Evolutionary conservation across 1,140 invertebrate genomes (phyloP).

Genomic region (Liolophura sinensis): DNA sequence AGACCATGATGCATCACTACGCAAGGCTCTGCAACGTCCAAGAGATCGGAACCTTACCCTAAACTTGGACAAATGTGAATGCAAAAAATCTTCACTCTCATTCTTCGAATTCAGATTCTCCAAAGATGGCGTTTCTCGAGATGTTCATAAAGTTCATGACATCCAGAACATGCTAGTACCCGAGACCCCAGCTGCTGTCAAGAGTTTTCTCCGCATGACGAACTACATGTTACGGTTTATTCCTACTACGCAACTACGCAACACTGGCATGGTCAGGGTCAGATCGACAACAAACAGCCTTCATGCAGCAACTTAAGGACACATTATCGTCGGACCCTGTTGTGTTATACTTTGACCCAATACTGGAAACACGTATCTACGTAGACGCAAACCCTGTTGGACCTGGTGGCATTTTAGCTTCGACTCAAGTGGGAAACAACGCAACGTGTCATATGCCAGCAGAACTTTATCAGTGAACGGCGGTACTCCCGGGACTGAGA

Average conservation of each 20-base stretch:
- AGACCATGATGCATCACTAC: slow-evolving; percentile 32
- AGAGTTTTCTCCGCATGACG: slow-evolving; percentile 32
- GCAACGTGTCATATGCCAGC: slow-evolving; percentile 20
- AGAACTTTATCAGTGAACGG: slow-evolving; percentile 25
- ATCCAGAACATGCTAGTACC: slow-evolving; percentile 12
- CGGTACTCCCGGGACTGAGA: slow-evolving; percentile 57
- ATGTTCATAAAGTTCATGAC: slow-evolving; percentile 20
- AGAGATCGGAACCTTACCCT: slow-evolving; percentile 27
- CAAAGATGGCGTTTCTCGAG: slow-evolving; percentile 16
- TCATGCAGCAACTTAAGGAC: slow-evolving; percentile 12
- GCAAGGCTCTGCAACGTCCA: slow-evolving; percentile 23
- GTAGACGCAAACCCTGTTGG: slow-evolving; percentile 28
- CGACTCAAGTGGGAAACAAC: not conserved
- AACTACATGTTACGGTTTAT: slow-evolving; percentile 15
- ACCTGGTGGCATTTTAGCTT: slow-evolving; percentile 18
- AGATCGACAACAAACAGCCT: slow-evolving; percentile 16
- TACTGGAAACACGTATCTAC: slow-evolving; percentile 18
- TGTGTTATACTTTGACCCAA: no score
- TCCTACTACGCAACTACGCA: slow-evolving; percentile 19
- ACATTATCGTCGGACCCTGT: slow-evolving; percentile 19
- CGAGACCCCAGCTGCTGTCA: slow-evolving; percentile 16
- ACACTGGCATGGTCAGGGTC: slow-evolving; percentile 18
- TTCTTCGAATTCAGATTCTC: slow-evolving; percentile 31
- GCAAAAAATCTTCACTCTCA: slow-evolving; percentile 19
- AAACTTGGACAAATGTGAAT: slow-evolving; percentile 31